Conservation (phyloP, 1,140 invertebrate species). For the Dendrolimus kikuchii region DNA sequence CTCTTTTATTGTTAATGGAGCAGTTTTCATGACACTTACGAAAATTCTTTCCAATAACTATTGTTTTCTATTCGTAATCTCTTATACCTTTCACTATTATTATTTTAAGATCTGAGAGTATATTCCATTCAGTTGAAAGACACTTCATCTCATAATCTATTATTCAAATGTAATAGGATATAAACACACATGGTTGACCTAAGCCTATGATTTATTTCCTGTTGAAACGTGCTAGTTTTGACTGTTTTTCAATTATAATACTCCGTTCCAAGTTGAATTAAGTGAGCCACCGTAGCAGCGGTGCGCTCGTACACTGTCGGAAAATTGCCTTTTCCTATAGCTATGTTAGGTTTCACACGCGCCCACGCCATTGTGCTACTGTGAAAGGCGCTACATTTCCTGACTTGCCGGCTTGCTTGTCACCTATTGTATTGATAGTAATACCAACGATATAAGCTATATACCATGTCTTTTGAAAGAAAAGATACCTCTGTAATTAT, state of each 20-base stretch:
- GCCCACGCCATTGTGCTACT: slow-evolving; percentile 16
- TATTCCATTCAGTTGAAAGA: no score
- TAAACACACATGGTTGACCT: background rate
- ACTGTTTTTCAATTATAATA: slow-evolving; percentile 9
- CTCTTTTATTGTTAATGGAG: no score
- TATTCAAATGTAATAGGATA: background rate
- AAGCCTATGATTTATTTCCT: slow-evolving; percentile 3
- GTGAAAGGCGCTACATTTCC: slow-evolving; percentile 28
- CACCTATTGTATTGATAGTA: slow-evolving; percentile 24
- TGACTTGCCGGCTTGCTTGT: slow-evolving; percentile 18
- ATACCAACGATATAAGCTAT: no score
- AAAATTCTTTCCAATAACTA: no score
- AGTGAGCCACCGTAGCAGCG: slow-evolving; percentile 13
- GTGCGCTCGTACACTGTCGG: slow-evolving; percentile 5
- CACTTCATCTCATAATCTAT: no score
- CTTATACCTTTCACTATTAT: no score
- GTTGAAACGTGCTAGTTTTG: slow-evolving; percentile 3
- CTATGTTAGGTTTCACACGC: slow-evolving; percentile 20
- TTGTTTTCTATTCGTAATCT: no score
- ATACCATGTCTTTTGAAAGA: no score
- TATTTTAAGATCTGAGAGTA: no score
- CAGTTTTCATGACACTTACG: no score
- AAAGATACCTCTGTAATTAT: no score
- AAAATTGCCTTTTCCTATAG: slow-evolving; percentile 21
- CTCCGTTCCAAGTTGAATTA: slow-evolving; percentile 17